Evolutionary conservation across 2,888 invertebrate species (phyloP).

Genomic region (Linnaemya vulpina): DNA sequence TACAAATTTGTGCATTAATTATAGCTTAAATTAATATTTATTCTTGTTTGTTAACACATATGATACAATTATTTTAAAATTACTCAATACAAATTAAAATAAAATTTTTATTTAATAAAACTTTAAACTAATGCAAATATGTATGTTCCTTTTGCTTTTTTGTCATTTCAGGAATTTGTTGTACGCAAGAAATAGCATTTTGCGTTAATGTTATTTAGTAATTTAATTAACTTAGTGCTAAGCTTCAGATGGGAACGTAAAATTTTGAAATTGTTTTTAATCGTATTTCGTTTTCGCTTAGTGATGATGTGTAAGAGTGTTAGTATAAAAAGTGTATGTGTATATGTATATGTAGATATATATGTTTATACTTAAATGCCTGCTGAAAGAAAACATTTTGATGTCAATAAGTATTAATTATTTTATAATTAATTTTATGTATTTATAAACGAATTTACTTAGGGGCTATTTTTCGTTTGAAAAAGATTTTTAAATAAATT

Average conservation of each 20-base stretch:
- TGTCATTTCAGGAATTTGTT: conserved; percentile 41
- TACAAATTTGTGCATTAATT: too few species aligned
- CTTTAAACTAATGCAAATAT: conserved; percentile 29
- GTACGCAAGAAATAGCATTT: conserved; percentile 6
- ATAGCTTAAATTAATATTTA: background rate
- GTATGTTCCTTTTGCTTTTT: conserved; percentile 44
- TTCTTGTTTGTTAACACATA: background rate
- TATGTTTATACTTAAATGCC: too few species aligned
- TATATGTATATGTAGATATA: too few species aligned
- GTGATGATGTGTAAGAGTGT: background rate
- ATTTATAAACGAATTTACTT: too few species aligned
- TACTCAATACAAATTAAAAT: background rate
- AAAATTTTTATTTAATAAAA: conserved; percentile 21
- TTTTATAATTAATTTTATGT: too few species aligned
- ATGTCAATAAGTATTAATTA: too few species aligned
- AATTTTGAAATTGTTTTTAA: background rate
- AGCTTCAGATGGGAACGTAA: background rate
- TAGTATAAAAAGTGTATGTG: too few species aligned
- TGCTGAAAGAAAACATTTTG: too few species aligned
- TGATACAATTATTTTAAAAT: background rate
- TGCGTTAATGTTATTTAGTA: background rate
- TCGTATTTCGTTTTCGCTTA: too few species aligned
- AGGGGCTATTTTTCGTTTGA: too few species aligned
- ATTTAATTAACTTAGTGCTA: background rate
- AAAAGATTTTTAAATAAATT: too few species aligned